Evolutionary conservation across 2,113 vertebrate species (phyloP).

Genomic region (Phylloscopus trochilus): DNA sequence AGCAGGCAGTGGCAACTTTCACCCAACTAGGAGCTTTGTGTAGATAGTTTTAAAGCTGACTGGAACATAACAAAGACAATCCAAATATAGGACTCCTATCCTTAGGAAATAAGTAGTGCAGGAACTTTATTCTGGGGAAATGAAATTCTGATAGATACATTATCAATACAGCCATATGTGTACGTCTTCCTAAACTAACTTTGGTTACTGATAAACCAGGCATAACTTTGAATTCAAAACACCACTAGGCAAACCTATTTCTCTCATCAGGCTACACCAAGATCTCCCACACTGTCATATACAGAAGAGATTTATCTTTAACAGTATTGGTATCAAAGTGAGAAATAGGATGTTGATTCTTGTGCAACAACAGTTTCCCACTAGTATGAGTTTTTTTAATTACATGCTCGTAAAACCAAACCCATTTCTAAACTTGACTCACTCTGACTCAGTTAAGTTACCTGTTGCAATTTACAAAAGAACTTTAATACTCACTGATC

Average conservation of each 20-base stretch:
- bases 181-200: neutral
- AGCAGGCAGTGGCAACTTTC: neutral
- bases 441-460: conserved; percentile 29
- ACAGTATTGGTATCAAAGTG: neutral
- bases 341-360: neutral
- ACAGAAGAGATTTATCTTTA: neutral
- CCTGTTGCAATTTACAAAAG: neutral
- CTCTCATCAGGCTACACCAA: neutral
- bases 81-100: neutral
- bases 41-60: neutral
- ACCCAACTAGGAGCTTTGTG: neutral
- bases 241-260: neutral
- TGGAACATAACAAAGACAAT: neutral
- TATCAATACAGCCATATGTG: neutral
- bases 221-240: neutral
- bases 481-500: neutral
- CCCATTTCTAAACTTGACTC: conserved; percentile 24
- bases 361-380: conserved; percentile 18
- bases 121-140: neutral
- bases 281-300: neutral
- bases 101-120: neutral
- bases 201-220: neutral
- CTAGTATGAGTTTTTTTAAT: neutral
- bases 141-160: neutral
- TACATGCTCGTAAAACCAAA: conserved; percentile 12